phyloP scores from a whole-genome alignment of 2,888 invertebrate genomes.

The Agrochola lota region DNA sequence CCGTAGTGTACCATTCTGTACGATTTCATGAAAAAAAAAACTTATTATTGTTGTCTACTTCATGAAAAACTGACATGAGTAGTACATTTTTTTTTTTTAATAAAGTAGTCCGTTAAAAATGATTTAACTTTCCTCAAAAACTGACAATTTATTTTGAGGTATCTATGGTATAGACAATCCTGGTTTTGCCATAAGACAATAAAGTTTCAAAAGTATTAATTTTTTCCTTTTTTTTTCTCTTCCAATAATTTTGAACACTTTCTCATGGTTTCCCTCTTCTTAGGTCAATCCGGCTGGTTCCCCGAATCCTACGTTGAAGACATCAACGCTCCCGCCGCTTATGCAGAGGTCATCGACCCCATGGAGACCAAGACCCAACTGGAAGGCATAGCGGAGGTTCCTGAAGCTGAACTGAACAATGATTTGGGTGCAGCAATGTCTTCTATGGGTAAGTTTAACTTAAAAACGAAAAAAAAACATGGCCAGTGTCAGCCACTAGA shows the following conservation, averaged over 20 bases:
- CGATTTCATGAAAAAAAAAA: no score
- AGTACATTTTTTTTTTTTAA: no score
- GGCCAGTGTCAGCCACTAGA: neutral
- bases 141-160: no score
- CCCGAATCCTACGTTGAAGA: constrained; percentile 98
- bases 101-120: no score
- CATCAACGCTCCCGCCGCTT: constrained; percentile 84
- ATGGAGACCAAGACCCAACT: constrained; percentile 86
- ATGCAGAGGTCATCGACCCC: constrained; percentile 80
- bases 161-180: no score
- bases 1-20: no score
- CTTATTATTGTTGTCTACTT: no score
- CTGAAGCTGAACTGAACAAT: constrained; percentile 83
- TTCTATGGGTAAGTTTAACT: constrained; percentile 76
- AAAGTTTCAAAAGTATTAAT: no score
- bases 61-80: no score
- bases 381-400: constrained; percentile 94
- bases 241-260: neutral
- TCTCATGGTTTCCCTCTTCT: neutral
- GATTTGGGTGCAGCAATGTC: constrained; percentile 85
- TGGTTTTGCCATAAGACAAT: no score
- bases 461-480: neutral
- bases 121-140: no score
- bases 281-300: constrained; percentile 97
- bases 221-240: neutral